Evolutionary conservation across 2,113 vertebrate species (phyloP), one percentile per base, ranked within the genome.

Genomic region (Aix galericulata): DNA sequence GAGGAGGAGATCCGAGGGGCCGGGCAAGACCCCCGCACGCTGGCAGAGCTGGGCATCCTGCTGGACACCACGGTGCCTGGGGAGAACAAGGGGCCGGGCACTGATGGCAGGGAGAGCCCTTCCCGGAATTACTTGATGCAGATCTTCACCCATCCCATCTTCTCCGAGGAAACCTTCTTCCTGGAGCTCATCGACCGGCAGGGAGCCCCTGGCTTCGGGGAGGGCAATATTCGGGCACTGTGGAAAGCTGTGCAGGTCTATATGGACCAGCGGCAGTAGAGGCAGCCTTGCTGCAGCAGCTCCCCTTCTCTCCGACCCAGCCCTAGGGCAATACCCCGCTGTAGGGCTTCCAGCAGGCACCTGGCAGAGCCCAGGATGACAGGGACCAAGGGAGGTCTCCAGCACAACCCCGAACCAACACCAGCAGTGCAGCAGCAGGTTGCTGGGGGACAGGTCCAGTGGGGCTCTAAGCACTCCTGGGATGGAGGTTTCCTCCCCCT

Each of bases 181-280:
- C 96, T 99, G 71, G 99, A 99, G 97, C 98, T 99, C 75, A 99
- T 99, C 50, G 98, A 99, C 95, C 98, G 99, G 7, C 97, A 96
- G 50, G 99, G 99, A 27, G 98, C 99, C 0, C 97, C 80, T 0
- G 99, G 99, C 26, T 99, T 99, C 0, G 99, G 99, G 4, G 98
- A 99, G 50, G 99, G 99, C 75, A 99, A 99, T 89, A 99, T 99
- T 86, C 95, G 79, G 21, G 99, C 99, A 0, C 97, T 99, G 75
- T 99, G 99, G 99, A 97, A 95, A 92, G 99, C 99, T 0, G 98
- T 99, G 78, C 98, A 99, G 94, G 95, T 96, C 17, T 98, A 99
- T 79, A 98, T 98, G 97, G 98, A 98, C 92, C 97, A 92, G 76
- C 82, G 63, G 38, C 64, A 78, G 9, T 72, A 94, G 69, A 2